Evolutionary conservation across 92 coral and sea anemone species (phyloP).

Genomic region (Paragorgia papillata): DNA sequence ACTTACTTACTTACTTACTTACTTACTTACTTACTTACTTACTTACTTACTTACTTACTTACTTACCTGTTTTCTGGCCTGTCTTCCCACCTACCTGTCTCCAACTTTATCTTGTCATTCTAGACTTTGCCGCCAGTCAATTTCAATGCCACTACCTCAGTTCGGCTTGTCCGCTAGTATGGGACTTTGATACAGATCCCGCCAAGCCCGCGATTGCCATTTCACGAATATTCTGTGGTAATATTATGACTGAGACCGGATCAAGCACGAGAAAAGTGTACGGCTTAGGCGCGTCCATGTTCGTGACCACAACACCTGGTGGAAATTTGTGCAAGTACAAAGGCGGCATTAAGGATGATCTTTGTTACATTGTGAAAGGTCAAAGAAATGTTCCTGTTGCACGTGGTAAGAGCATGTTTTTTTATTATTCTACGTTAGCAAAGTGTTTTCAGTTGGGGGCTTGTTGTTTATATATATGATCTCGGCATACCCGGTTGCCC

Average conservation of each 20-base stretch:
- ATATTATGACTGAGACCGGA: background rate
- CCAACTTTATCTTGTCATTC: background rate
- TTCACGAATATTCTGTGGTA: constrained; percentile 42
- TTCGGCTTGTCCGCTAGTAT: constrained; percentile 38
- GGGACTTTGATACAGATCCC: constrained; percentile 16
- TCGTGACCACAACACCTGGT: background rate
- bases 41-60: no score
- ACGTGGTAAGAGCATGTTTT: background rate
- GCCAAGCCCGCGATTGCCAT: constrained; percentile 32
- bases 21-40: no score
- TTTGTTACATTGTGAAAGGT: constrained; percentile 30
- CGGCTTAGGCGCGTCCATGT: constrained; percentile 39
- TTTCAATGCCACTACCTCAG: constrained; percentile 30
- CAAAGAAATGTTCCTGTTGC: constrained; percentile 37
- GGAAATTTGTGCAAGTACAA: constrained; percentile 32
- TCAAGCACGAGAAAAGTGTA: background rate
- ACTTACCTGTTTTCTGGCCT: no score
- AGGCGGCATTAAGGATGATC: constrained; percentile 35
- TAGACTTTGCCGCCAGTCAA: constrained; percentile 43
- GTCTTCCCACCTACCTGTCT: no score
- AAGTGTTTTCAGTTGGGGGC: no score
- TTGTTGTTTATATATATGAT: no score
- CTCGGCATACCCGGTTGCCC: no score
- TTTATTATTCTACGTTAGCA: no score
- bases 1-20: no score